A percentile compares a stretch with the other conserved stretches of the same genome.
Conservation (phyloP, 2,888 invertebrate genomes). For the Agonopterix arenella region DNA sequence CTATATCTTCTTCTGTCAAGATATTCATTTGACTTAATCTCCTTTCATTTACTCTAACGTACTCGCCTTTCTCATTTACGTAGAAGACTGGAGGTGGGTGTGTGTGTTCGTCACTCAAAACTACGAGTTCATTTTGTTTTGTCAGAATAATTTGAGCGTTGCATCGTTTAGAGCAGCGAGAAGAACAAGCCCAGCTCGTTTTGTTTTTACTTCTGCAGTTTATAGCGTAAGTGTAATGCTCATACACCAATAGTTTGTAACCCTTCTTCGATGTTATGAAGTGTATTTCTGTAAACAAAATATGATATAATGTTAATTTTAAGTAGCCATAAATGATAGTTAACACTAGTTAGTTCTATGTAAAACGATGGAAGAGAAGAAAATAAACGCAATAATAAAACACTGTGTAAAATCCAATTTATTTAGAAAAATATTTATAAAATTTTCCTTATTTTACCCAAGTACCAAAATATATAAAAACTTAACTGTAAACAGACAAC, state of each 20-base stretch:
- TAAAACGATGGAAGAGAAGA: background rate
- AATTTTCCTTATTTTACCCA: too few species aligned
- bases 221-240: conserved; percentile 50
- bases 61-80: conserved; percentile 42
- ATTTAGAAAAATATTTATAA: background rate
- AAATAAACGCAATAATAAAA: background rate
- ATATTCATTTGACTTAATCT: conserved; percentile 12
- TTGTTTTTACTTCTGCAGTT: conserved; percentile 40
- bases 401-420: background rate
- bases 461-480: background rate
- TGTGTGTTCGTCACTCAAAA: conserved; percentile 38
- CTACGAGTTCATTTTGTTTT: conserved; percentile 31
- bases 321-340: background rate
- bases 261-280: conserved; percentile 59
- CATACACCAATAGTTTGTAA: conserved; percentile 42
- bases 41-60: conserved; percentile 33
- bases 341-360: background rate
- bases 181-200: conserved; percentile 54
- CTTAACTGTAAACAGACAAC: background rate
- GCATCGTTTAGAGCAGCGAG: conserved; percentile 53
- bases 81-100: conserved; percentile 55
- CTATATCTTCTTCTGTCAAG: background rate
- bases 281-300: conserved; percentile 51
- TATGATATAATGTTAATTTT: background rate
- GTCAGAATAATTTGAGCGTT: conserved; percentile 43